Evolutionary conservation across 2,113 vertebrate species (phyloP).

Genomic region (Xyliphius kryptos): DNA sequence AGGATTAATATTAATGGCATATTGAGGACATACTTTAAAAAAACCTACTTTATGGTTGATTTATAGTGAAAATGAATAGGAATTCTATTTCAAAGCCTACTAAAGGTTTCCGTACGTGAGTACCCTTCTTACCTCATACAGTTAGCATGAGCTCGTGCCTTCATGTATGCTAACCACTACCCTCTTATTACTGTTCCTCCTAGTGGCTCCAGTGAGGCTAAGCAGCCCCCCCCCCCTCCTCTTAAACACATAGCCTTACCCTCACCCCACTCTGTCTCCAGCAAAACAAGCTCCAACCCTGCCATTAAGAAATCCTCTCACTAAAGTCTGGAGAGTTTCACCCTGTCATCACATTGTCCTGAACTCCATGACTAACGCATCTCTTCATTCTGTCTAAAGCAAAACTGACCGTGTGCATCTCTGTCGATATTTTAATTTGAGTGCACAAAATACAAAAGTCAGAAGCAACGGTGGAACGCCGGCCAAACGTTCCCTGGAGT

Average conservation of each 20-base stretch:
- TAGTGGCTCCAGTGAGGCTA: slow-evolving; percentile 40
- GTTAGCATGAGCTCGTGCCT: background rate
- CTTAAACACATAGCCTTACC: slow-evolving; percentile 16
- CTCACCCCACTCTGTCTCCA: slow-evolving; percentile 6
- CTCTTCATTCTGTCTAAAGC: too few species aligned
- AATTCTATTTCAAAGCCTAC: too few species aligned
- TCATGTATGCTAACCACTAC: slow-evolving; percentile 39
- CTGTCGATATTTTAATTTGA: background rate
- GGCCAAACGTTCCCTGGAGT: background rate
- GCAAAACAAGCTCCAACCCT: slow-evolving; percentile 36
- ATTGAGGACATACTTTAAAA: too few species aligned
- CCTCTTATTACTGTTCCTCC: slow-evolving; percentile 51
- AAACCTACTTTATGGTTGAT: too few species aligned
- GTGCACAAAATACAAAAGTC: background rate
- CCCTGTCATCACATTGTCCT: slow-evolving; percentile 41
- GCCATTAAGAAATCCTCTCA: slow-evolving; percentile 32
- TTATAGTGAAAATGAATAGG: too few species aligned
- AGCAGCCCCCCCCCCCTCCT: slow-evolving; percentile 31
- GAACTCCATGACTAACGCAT: background rate
- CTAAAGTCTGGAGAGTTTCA: slow-evolving; percentile 35
- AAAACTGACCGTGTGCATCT: background rate
- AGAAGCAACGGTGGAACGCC: background rate
- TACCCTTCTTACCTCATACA: background rate
- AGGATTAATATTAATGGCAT: too few species aligned
- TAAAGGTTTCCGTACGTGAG: too few species aligned